phyloP scores from a whole-genome alignment of 2,113 vertebrate genomes.

The Cephalophus harveyi region DNA sequence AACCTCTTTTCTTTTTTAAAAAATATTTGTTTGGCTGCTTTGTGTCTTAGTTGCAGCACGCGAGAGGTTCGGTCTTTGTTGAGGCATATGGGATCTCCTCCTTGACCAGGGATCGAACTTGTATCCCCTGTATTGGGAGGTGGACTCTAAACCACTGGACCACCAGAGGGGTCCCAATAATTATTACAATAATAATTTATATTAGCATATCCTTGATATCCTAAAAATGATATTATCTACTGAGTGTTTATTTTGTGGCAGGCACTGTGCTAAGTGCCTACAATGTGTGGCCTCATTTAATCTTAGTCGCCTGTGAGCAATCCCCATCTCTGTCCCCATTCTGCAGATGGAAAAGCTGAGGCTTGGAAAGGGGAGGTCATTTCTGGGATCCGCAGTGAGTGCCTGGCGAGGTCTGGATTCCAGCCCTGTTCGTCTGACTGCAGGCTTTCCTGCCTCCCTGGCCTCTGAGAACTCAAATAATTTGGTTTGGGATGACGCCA shows the following conservation, averaged over 20 bases:
- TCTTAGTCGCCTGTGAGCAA: not conserved
- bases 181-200: not conserved
- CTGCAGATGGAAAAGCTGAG: not conserved
- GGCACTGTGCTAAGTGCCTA: not conserved
- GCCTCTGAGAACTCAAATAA: not conserved
- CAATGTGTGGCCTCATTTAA: not conserved
- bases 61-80: not conserved
- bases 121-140: not conserved
- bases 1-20: not conserved
- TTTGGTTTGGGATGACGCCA: not conserved
- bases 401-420: fast-evolving
- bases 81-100: not conserved
- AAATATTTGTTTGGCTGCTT: not conserved
- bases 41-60: not conserved
- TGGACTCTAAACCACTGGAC: not conserved
- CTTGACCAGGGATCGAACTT: not conserved
- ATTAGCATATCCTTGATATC: not conserved
- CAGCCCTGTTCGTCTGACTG: not conserved
- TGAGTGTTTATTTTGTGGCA: not conserved
- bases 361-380: fast-evolving
- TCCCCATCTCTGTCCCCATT: not conserved
- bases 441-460: not conserved
- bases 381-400: fast-evolving
- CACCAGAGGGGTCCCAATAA: not conserved
- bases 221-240: not conserved